These are phyloP conservation scores for Tetheella fluctuosa DNA, from an alignment of 2,888 invertebrate species.

Conservation along the genomic window DNA sequence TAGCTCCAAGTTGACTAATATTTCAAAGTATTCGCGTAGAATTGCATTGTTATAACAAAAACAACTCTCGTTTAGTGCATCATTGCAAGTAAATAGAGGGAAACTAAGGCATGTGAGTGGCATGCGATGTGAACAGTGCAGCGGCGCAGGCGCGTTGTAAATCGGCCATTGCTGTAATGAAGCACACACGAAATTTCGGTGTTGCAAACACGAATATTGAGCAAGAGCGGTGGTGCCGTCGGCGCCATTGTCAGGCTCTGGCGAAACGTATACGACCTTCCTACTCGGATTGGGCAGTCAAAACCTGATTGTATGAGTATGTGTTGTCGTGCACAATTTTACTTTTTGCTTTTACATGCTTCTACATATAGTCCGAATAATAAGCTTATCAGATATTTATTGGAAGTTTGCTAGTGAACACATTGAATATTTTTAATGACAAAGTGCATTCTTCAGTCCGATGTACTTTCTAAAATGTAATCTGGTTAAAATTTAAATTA, in stretches of 20 bases:
- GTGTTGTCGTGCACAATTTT: slow-evolving; percentile 40
- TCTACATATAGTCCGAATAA: slow-evolving; percentile 22
- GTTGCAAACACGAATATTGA: slow-evolving; percentile 76
- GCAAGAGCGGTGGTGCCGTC: slow-evolving; percentile 68
- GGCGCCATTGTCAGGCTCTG: slow-evolving; percentile 77
- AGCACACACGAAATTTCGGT: slow-evolving; percentile 80
- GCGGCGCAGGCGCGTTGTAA: slow-evolving; percentile 43
- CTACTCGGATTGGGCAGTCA: slow-evolving; percentile 75
- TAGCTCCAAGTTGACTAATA: not conserved
- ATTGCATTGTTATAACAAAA: not conserved
- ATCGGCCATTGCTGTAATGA: slow-evolving; percentile 69
- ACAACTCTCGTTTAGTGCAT: not conserved
- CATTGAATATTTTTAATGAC: not conserved
- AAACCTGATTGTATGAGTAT: slow-evolving; percentile 69
- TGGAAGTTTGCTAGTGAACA: not conserved
- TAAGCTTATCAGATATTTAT: not conserved
- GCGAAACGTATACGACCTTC: slow-evolving; percentile 79
- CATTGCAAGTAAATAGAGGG: not conserved
- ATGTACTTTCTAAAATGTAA: not conserved
- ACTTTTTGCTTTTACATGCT: slow-evolving; percentile 40
- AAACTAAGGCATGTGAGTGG: not conserved
- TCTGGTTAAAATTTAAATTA: not conserved
- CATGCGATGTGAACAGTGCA: slow-evolving; percentile 11
- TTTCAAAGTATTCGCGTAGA: not conserved
- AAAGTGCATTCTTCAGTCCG: not conserved